These are phyloP conservation scores for Ptiloglossa arizonensis DNA, from an alignment of 1,140 invertebrate genomes.

Conservation along the genomic window DNA sequence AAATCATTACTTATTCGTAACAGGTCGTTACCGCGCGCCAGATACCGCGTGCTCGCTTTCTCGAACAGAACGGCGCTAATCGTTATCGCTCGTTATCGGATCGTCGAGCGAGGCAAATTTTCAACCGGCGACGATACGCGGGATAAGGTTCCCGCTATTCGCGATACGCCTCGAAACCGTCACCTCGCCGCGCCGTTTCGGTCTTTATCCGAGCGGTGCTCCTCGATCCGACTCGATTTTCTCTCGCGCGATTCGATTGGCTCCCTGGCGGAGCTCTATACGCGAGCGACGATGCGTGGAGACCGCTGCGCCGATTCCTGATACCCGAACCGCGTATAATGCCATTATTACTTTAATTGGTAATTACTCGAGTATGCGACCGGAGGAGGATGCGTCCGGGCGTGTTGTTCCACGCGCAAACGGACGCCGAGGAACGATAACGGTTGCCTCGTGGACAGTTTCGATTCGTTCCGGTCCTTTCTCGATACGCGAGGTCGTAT, in stretches of 20 bases:
- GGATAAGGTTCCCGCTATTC: slow-evolving; percentile 44
- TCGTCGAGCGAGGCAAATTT: neutral
- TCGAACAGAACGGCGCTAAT: slow-evolving; percentile 7
- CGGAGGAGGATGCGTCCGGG: slow-evolving; percentile 42
- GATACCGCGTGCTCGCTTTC: neutral
- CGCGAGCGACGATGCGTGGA: slow-evolving; percentile 61
- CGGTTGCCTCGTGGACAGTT: neutral
- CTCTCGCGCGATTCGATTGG: neutral
- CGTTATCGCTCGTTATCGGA: slow-evolving; percentile 1
- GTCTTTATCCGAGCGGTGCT: neutral
- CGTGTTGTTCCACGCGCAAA: slow-evolving; percentile 22
- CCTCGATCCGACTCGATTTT: neutral
- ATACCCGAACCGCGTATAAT: slow-evolving; percentile 49
- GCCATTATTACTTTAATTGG: slow-evolving; percentile 68
- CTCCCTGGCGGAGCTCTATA: too few species aligned
- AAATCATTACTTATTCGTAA: slow-evolving; percentile 43
- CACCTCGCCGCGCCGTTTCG: neutral
- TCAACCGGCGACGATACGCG: neutral
- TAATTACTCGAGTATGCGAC: slow-evolving; percentile 52
- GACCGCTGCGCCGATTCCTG: slow-evolving; percentile 42
- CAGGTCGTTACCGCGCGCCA: slow-evolving; percentile 6
- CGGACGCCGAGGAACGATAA: slow-evolving; percentile 25
- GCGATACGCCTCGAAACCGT: neutral
- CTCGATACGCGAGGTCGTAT: neutral
- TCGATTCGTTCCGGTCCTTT: neutral